Percentiles rank a stretch among this genome's conserved stretches.
These are phyloP conservation scores for Andrena chrysosceles DNA, from an alignment of 2,888 invertebrate genomes.

Conservation along the genomic window DNA sequence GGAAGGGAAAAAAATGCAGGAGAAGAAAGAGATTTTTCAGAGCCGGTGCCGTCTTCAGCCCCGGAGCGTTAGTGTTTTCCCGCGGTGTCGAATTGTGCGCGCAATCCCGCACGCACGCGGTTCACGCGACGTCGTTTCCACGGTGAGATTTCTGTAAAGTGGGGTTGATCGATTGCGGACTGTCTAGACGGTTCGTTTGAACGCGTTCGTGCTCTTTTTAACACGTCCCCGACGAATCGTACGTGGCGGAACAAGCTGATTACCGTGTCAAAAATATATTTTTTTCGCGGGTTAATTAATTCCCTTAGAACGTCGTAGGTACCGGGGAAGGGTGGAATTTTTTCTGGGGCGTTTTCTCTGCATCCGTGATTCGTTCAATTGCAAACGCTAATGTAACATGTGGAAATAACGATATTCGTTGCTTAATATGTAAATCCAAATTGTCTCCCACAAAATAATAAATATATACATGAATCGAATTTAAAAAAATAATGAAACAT, in stretches of 20 bases:
- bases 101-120: constrained; percentile 37
- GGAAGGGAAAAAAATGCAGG: not conserved
- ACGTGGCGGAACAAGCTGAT: constrained; percentile 43
- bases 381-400: too few relatives aligned
- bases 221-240: constrained; percentile 36
- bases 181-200: constrained; percentile 66
- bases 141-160: constrained; percentile 63
- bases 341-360: not conserved
- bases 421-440: too few relatives aligned
- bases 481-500: too few relatives aligned
- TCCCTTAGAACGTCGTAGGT: not conserved
- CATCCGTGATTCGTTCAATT: not conserved
- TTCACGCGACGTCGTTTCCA: constrained; percentile 54
- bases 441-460: too few relatives aligned
- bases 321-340: not conserved
- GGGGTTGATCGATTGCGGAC: constrained; percentile 66
- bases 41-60: constrained; percentile 20
- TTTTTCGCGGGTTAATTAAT: not conserved
- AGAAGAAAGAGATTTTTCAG: constrained; percentile 10
- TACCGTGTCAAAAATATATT: constrained; percentile 14
- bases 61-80: constrained; percentile 1
- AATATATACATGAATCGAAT: too few relatives aligned
- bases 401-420: too few relatives aligned
- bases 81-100: constrained; percentile 29
- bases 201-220: constrained; percentile 47